Evolutionary conservation across 2,113 vertebrate species (phyloP), one percentile per base, ranked within the genome.

Genomic region (Bothrops jararaca): DNA sequence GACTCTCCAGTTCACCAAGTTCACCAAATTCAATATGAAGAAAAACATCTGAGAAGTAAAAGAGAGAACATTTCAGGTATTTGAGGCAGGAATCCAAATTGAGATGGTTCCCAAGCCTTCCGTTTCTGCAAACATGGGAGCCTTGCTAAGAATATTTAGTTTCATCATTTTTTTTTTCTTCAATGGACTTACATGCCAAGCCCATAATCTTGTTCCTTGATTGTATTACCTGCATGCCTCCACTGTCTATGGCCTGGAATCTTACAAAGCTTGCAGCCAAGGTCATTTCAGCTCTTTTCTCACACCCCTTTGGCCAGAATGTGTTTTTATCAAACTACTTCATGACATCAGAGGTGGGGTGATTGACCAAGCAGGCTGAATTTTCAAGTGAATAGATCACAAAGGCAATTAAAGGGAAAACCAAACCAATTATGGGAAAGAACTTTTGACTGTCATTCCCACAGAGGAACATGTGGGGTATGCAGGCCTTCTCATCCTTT

Each of bases 401-500:
- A 96, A 95, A 95, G 34, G 85, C 88, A 94, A 69, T 26, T 86
- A 92, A 92, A 92, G 6, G 22, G 74, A 23, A 95, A 95, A 93
- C 93, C 4, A 1, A 92, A 89, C 1, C 42, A 8, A 93, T 39
- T 74, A 34, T 92, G 88, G 94, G 87, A 92, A 95, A 95, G 94
- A 95, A 57, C 74, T 96, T 20, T 92, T 92, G 39, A 10, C 56
- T 92, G 80, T 86, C 94, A 95, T 94, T 94, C 91, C 89, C 92
- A 92, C 0, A 5, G 74, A 5, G 39, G 85, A 92, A 97, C 34
- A 60, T 92, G 69, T 94, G 93, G 34, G 89, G 91, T 94, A 48
- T 39, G 91, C 26, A 85, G 95, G 94, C 87, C 95, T 85, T 64
- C 92, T 96, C 94, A 96, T 96, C 95, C 96, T 56, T 96, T 95